These are phyloP conservation scores for Clinocottus analis DNA, from an alignment of 2,113 vertebrate genomes.

Conservation along the genomic window DNA sequence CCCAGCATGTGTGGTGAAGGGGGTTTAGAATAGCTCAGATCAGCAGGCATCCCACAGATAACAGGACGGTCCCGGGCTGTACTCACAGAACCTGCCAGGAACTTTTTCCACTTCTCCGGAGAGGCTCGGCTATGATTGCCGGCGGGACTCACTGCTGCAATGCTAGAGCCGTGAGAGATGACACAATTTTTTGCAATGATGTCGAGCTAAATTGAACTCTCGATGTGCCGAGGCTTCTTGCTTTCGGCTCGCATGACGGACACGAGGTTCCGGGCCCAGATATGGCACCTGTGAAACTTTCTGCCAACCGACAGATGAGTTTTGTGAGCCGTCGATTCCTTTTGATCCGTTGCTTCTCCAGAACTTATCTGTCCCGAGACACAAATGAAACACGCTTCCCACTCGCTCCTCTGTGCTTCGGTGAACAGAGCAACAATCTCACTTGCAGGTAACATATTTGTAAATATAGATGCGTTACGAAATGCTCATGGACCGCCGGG, in stretches of 20 bases:
- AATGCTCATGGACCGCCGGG: slow-evolving; percentile 23
- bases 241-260: neutral
- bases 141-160: slow-evolving; percentile 24
- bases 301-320: slow-evolving; percentile 15
- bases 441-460: slow-evolving; percentile 27
- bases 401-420: neutral
- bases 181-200: neutral
- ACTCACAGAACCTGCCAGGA: slow-evolving; percentile 51
- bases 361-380: slow-evolving; percentile 28
- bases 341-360: slow-evolving; percentile 37
- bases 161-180: slow-evolving; percentile 21
- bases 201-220: slow-evolving; percentile 37
- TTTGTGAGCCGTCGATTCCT: slow-evolving; percentile 36
- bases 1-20: slow-evolving; percentile 7
- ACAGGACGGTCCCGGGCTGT: slow-evolving; percentile 18
- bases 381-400: slow-evolving; percentile 28
- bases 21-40: slow-evolving; percentile 45
- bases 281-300: neutral
- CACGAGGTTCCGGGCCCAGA: neutral
- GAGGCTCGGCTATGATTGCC: slow-evolving; percentile 39
- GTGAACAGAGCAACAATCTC: slow-evolving; percentile 18
- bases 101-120: slow-evolving; percentile 30
- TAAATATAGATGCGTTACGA: slow-evolving; percentile 27
- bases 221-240: slow-evolving; percentile 24
- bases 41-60: slow-evolving; percentile 59